phyloP scores from a whole-genome alignment of 2,888 invertebrate species.

The Scaptomyza parva region DNA sequence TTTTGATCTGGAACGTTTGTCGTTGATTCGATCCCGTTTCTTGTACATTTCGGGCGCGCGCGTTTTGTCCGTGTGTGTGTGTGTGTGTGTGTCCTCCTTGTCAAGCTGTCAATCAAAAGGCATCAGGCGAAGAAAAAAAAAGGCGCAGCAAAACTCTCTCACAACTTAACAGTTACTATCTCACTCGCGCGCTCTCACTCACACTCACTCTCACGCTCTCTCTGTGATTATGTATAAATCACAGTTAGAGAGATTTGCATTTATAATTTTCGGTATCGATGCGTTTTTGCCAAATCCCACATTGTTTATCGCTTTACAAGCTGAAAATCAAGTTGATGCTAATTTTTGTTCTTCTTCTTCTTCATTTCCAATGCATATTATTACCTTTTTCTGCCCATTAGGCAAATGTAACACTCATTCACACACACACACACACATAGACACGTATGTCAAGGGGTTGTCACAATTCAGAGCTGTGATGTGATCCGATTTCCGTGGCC shows the following conservation, averaged over 20 bases:
- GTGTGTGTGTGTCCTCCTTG: constrained; percentile 63
- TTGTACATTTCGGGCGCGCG: constrained; percentile 65
- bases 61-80: too few species aligned
- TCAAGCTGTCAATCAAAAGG: constrained; percentile 70
- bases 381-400: constrained; percentile 62
- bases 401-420: constrained; percentile 55
- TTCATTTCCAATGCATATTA: constrained; percentile 18
- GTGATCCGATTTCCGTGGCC: constrained; percentile 57
- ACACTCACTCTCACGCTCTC: neutral
- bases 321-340: constrained; percentile 75
- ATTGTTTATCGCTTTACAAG: constrained; percentile 74
- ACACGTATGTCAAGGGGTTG: constrained; percentile 67
- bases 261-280: constrained; percentile 44
- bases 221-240: constrained; percentile 6
- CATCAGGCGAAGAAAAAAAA: constrained; percentile 36
- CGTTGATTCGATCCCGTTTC: constrained; percentile 52
- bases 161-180: too few species aligned
- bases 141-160: constrained; percentile 7
- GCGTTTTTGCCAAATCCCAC: constrained; percentile 46
- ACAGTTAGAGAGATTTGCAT: constrained; percentile 30
- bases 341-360: too few species aligned
- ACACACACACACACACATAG: neutral
- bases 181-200: too few species aligned
- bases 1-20: too few species aligned
- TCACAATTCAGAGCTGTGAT: too few species aligned